These are phyloP conservation scores for Channa argus DNA, from an alignment of 2,113 vertebrate genomes.

Conservation along the genomic window DNA sequence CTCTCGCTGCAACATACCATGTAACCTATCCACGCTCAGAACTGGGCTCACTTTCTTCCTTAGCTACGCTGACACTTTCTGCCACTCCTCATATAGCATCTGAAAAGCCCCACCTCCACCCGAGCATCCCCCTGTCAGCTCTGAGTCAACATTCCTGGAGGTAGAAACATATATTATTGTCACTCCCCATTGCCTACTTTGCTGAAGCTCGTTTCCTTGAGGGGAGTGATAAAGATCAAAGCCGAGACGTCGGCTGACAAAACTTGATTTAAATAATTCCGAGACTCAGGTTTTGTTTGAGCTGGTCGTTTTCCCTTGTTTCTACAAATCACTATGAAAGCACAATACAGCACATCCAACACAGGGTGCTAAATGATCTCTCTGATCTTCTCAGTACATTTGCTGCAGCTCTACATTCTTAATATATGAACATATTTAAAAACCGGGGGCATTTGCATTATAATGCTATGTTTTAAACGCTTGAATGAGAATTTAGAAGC, in stretches of 20 bases:
- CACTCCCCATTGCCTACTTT: not conserved
- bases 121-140: not conserved
- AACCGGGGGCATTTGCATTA: no score
- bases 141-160: not conserved
- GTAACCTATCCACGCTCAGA: not conserved
- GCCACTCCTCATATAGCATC: conserved; percentile 7
- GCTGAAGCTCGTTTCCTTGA: conserved; percentile 9
- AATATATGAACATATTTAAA: no score
- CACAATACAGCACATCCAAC: no score
- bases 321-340: not conserved
- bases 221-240: not conserved
- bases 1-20: not conserved
- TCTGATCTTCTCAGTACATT: no score
- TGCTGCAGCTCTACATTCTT: no score
- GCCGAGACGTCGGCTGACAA: not conserved
- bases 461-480: not conserved
- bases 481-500: not conserved
- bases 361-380: no score
- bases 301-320: not conserved
- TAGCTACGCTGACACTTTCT: conserved; percentile 25
- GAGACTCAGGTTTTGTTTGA: not conserved
- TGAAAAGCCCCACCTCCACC: conserved; percentile 24
- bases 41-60: conserved; percentile 5
- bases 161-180: conserved; percentile 6
- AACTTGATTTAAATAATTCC: not conserved